Evolutionary conservation across 2,797 vertebrate genomes (phyloP), one percentile per base, ranked within the genome.

Genomic region (Sylvilagus floridanus): DNA sequence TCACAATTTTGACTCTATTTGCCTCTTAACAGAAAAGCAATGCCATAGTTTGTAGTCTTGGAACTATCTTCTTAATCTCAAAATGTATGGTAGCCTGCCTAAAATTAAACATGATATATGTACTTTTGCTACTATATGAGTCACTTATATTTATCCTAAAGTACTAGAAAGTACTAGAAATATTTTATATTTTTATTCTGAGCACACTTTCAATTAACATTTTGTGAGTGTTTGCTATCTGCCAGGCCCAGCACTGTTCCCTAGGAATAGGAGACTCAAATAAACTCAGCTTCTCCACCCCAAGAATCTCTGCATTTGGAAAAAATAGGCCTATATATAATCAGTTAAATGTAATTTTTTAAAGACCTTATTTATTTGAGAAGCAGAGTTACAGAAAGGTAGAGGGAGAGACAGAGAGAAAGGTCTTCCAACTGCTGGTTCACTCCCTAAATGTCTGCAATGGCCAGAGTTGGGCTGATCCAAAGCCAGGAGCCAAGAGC

Each of bases 131-230:
- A 30, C 60, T 77, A 62, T 2, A 30, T 37, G 21, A 8, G 78
- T 30, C 72, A 52, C 77, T 86, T 54, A 62, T 66, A 82, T 91
- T 93, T 68, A 72, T 54, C 24, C 81, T 63, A 24, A 84, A 93
- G 42, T 78, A 78, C 17, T 57, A 57, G 54, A 57, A 57, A 57
- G 54, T 57, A 77, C 66, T 47, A 65, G 63, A 88, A 93, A 65
- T n/a, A 85, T 62, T 84, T 84, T 62, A 47, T 62, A 16, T 63
- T 28, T 16, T 68, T 66, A 63, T 35, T 37, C 88, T n/a, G 28
- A 60, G 13, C 32, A 72, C 16, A 24, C 32, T 83, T 88, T 93
- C 19, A 37, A 28, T 37, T 82, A 77, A 90, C n/a, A 73, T 84
- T 73, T 66, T 93, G 22, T 75, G 21, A 60, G 32, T 54, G 37